Evolutionary conservation across 2,113 vertebrate genomes (phyloP).

Genomic region (Bambusicola thoracicus): DNA sequence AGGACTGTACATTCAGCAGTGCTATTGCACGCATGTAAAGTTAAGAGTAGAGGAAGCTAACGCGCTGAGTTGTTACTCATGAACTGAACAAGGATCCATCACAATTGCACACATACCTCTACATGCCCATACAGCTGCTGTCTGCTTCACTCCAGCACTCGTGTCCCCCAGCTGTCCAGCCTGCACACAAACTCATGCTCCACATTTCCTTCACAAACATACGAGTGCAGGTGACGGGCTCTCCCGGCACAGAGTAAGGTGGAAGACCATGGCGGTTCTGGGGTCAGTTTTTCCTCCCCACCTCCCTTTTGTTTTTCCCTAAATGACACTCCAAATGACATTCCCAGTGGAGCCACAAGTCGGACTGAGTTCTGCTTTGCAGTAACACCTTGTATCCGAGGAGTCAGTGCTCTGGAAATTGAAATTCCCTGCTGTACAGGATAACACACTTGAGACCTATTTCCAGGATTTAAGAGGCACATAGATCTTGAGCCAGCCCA

Average conservation of each 20-base stretch:
- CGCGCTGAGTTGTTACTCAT: background rate
- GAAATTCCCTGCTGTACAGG: background rate
- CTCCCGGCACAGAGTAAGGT: background rate
- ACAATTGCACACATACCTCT: background rate
- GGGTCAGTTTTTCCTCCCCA: background rate
- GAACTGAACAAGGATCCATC: background rate
- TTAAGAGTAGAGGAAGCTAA: background rate
- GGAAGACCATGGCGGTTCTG: background rate
- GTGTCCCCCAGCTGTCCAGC: background rate
- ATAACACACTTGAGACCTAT: background rate
- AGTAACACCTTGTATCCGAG: background rate
- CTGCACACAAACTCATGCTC: background rate
- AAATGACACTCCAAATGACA: background rate
- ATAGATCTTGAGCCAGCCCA: background rate
- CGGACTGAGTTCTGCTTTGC: background rate
- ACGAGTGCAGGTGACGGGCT: background rate
- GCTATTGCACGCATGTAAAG: background rate
- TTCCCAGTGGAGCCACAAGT: background rate
- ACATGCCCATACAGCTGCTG: background rate
- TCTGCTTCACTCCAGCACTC: background rate
- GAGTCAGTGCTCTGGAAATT: background rate
- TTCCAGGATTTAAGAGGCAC: slow-evolving; percentile 17
- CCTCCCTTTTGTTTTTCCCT: background rate
- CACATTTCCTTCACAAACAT: background rate
- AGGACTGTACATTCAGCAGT: background rate